phyloP scores from a whole-genome alignment of 2,797 vertebrate species.

The Aphelocoma californica region DNA sequence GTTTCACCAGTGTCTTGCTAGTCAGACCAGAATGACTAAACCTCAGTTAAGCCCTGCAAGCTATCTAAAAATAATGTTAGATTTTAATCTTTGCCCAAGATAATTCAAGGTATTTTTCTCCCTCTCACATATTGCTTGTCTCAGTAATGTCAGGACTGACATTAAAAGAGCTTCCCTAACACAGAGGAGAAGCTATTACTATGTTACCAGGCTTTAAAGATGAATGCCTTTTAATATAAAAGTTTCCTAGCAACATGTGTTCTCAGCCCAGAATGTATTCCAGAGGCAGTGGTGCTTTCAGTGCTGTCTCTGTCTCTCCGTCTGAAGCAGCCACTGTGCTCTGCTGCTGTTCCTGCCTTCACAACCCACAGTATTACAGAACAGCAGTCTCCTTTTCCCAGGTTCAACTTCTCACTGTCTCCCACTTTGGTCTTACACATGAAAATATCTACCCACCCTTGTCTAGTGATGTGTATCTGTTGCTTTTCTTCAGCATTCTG shows the following conservation, averaged over 20 bases:
- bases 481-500: background rate
- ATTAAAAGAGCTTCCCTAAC: background rate
- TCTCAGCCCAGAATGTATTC: background rate
- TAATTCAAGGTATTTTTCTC: slow-evolving; percentile 31
- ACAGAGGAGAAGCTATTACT: slow-evolving; percentile 4
- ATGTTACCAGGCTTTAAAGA: slow-evolving; percentile 11
- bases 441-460: background rate
- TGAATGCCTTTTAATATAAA: slow-evolving; percentile 44
- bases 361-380: background rate
- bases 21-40: background rate
- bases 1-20: background rate
- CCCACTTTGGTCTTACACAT: background rate
- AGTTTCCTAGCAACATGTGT: slow-evolving; percentile 55
- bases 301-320: background rate
- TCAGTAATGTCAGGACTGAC: slow-evolving; percentile 2
- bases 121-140: background rate
- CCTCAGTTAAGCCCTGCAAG: background rate
- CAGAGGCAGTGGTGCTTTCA: background rate
- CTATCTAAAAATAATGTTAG: background rate
- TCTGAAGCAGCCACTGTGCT: background rate
- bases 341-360: background rate
- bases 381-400: background rate
- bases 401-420: background rate
- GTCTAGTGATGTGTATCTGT: background rate
- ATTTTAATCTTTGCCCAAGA: slow-evolving; percentile 5